Percentiles rank a stretch among this genome's conserved stretches.
phyloP scores from a whole-genome alignment of 2,888 invertebrate genomes.

The Macaria notata region DNA sequence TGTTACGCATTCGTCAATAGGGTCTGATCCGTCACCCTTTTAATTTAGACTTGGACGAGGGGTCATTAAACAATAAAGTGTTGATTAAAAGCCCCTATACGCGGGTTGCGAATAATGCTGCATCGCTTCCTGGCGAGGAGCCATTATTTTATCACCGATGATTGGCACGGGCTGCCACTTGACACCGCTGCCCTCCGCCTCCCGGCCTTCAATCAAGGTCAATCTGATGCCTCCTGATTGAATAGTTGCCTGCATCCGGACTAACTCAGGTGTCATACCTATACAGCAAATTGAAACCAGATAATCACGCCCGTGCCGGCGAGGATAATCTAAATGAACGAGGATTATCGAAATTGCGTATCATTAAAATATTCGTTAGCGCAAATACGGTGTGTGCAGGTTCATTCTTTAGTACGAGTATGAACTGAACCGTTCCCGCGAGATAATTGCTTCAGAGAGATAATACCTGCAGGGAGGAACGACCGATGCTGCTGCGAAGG shows the following conservation, averaged over 20 bases:
- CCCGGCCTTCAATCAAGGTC: constrained; percentile 28
- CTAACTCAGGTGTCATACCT: constrained; percentile 3
- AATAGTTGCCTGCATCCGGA: constrained; percentile 19
- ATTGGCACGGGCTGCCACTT: constrained; percentile 66
- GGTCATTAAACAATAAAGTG: constrained; percentile 83
- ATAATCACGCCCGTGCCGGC: constrained; percentile 2
- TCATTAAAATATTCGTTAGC: constrained; percentile 21
- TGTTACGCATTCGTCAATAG: constrained; percentile 78
- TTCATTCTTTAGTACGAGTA: background rate
- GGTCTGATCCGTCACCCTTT: constrained; percentile 80
- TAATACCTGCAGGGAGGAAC: constrained; percentile 53
- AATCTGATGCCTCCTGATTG: constrained; percentile 28
- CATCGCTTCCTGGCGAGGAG: constrained; percentile 73
- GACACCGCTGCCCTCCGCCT: constrained; percentile 12
- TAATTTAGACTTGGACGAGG: constrained; percentile 79
- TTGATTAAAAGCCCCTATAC: constrained; percentile 83
- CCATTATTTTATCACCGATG: constrained; percentile 81
- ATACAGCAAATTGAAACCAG: background rate
- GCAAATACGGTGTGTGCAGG: constrained; percentile 7
- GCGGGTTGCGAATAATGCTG: constrained; percentile 69
- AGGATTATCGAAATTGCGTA: constrained; percentile 6
- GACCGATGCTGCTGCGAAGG: constrained; percentile 55
- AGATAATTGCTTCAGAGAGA: constrained; percentile 64
- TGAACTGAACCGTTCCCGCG: constrained; percentile 44
- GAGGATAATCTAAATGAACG: constrained; percentile 7